Evolutionary conservation across 2,113 vertebrate species (phyloP).

Genomic region (Isurus oxyrinchus): DNA sequence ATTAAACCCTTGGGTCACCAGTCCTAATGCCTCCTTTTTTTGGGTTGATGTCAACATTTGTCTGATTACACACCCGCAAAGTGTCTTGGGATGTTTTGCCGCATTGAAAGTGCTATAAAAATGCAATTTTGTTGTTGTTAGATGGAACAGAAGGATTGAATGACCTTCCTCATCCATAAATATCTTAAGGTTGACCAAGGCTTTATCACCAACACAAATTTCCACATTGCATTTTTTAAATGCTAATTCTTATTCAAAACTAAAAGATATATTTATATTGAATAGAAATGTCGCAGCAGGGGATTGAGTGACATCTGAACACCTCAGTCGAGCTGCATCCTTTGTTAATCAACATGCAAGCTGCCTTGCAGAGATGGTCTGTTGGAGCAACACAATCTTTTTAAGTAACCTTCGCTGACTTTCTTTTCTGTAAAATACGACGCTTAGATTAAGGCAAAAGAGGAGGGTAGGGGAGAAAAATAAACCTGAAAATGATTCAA

Average conservation of each 20-base stretch:
- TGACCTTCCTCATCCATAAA: neutral
- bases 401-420: neutral
- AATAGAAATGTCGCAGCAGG: neutral
- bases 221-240: neutral
- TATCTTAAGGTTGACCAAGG: neutral
- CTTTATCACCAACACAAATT: neutral
- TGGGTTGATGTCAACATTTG: neutral
- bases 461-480: neutral
- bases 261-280: neutral
- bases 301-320: neutral
- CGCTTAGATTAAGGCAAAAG: neutral
- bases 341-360: neutral
- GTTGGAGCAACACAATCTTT: neutral
- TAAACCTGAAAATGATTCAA: slow-evolving; percentile 19
- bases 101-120: neutral
- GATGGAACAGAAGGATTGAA: neutral
- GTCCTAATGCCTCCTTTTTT: neutral
- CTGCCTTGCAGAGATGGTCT: neutral
- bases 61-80: neutral
- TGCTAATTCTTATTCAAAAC: neutral
- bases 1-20: neutral
- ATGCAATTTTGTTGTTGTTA: neutral
- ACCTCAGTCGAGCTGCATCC: neutral
- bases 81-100: neutral
- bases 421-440: neutral